phyloP scores from a whole-genome alignment of 2,888 invertebrate genomes.

The Amblyteles armatorius region DNA sequence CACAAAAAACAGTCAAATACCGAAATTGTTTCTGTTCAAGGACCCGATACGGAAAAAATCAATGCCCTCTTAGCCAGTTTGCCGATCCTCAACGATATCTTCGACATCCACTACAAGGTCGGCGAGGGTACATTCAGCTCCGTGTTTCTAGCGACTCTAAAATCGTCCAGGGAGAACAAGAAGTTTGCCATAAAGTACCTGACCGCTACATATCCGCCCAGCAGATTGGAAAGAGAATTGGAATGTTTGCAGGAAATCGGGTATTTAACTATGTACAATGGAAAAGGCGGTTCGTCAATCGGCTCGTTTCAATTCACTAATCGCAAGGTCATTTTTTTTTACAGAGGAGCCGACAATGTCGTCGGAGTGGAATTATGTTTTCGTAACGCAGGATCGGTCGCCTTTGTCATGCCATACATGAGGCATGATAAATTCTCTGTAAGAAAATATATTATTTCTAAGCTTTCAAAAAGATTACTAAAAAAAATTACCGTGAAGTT shows the following conservation, averaged over 20 bases:
- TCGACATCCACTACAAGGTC: constrained; percentile 89
- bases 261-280: constrained; percentile 82
- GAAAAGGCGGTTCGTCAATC: not conserved
- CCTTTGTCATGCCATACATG: constrained; percentile 96
- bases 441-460: constrained; percentile 78
- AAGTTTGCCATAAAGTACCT: constrained; percentile 94
- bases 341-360: constrained; percentile 92
- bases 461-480: not conserved
- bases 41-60: constrained; percentile 77
- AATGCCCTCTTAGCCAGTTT: constrained; percentile 85
- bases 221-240: constrained; percentile 92
- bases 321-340: constrained; percentile 75
- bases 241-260: constrained; percentile 92
- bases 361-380: constrained; percentile 93
- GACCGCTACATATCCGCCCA: constrained; percentile 94
- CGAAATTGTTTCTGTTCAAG: constrained; percentile 26
- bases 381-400: constrained; percentile 91
- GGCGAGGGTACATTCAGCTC: constrained; percentile 96
- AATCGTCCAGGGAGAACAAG: constrained; percentile 84
- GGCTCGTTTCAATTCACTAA: constrained; percentile 2
- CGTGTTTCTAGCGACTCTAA: constrained; percentile 91
- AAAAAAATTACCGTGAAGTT: not conserved
- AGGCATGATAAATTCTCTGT: constrained; percentile 92
- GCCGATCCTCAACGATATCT: constrained; percentile 88
- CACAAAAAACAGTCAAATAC: not conserved